phyloP scores from a whole-genome alignment of 2,888 invertebrate genomes.

The Gisinianus flammeolus region DNA sequence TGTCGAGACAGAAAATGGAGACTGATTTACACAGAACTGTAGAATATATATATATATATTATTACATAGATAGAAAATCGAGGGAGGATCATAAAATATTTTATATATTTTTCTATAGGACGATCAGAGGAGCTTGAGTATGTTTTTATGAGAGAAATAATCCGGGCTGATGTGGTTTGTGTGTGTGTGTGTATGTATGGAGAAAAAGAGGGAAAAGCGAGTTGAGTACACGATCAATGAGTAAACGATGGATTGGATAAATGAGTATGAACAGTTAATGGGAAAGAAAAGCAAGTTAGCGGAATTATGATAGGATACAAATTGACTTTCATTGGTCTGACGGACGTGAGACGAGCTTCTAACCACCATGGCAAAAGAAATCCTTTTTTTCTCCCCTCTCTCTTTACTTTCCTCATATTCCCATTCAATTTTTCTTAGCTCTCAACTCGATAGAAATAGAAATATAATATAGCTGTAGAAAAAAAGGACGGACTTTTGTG shows the following conservation, averaged over 20 bases:
- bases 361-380: neutral
- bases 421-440: neutral
- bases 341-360: slow-evolving; percentile 13
- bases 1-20: no score
- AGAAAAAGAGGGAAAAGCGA: neutral
- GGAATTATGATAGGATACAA: slow-evolving; percentile 33
- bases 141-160: no score
- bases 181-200: no score
- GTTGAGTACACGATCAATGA: no score
- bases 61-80: no score
- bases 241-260: neutral
- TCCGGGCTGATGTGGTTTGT: no score
- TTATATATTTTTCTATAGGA: no score
- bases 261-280: slow-evolving; percentile 6
- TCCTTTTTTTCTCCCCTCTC: neutral
- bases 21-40: no score
- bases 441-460: no score
- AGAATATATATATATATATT: no score
- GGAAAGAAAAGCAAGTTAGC: slow-evolving; percentile 17
- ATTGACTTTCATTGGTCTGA: slow-evolving; percentile 36
- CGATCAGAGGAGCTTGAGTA: no score
- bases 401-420: neutral
- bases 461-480: neutral
- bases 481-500: neutral
- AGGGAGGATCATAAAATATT: no score